Percentiles rank a stretch among this genome's conserved stretches.
Evolutionary conservation across 2,888 invertebrate genomes (phyloP).

Genomic region (Trilocha varians): DNA sequence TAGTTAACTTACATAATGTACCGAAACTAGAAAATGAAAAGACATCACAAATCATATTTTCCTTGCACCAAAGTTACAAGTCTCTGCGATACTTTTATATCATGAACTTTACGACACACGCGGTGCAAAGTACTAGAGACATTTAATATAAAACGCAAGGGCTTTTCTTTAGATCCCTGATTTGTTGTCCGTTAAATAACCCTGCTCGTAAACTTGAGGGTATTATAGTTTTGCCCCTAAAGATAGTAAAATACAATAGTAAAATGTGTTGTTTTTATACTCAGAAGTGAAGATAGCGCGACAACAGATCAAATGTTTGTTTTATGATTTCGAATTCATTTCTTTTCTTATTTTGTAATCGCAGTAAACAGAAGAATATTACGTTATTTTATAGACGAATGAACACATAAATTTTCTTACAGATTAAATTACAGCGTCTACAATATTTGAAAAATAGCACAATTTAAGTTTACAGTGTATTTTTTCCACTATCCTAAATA

Average conservation of each 20-base stretch:
- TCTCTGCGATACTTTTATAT: constrained; percentile 24
- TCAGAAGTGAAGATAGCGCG: not conserved
- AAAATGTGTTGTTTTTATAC: not conserved
- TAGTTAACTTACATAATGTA: too few relatives aligned
- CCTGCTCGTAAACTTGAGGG: constrained; percentile 20
- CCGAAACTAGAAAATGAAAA: too few relatives aligned
- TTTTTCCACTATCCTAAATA: too few relatives aligned
- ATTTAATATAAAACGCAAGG: constrained; percentile 26
- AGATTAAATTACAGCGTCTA: too few relatives aligned
- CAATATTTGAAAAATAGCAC: too few relatives aligned
- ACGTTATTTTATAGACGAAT: too few relatives aligned
- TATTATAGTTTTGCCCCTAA: constrained; percentile 9
- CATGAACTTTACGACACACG: constrained; percentile 26
- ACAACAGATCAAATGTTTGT: not conserved
- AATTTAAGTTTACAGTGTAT: too few relatives aligned
- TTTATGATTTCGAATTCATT: not conserved
- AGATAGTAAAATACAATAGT: not conserved
- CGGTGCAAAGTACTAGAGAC: constrained; percentile 26
- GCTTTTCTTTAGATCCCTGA: constrained; percentile 14
- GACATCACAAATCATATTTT: too few relatives aligned
- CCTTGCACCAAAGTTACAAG: not conserved
- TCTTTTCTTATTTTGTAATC: constrained; percentile 8
- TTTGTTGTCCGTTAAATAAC: constrained; percentile 13
- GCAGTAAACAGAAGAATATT: constrained; percentile 3
- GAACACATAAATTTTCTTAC: too few relatives aligned